phyloP scores from a whole-genome alignment of 2,797 vertebrate genomes.

The Sebastolobus altivelis region DNA sequence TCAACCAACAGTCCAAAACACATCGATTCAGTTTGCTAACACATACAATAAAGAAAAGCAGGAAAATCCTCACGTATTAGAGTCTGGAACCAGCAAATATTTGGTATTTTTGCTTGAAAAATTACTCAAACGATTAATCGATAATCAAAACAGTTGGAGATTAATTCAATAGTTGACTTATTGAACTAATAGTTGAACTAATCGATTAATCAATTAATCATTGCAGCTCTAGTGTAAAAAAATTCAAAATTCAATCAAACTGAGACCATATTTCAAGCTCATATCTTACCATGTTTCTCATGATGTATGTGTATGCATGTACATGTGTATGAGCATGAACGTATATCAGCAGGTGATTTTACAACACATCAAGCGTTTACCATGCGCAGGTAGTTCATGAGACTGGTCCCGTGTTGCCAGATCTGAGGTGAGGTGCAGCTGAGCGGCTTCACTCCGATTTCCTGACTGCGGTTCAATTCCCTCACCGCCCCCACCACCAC shows the following conservation, averaged over 20 bases:
- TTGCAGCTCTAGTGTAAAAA: neutral
- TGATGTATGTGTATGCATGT: neutral
- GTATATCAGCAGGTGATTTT: conserved; percentile 12
- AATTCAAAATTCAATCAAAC: neutral
- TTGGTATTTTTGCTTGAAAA: conserved; percentile 22
- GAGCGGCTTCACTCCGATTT: conserved; percentile 92
- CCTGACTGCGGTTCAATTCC: conserved; percentile 93
- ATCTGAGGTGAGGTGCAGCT: conserved; percentile 93
- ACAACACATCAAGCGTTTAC: conserved; percentile 74
- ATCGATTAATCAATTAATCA: too few relatives aligned
- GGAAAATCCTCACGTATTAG: neutral
- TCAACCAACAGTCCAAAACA: neutral
- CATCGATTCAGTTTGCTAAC: neutral
- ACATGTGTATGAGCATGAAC: neutral
- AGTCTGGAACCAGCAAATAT: neutral
- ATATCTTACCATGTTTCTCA: neutral
- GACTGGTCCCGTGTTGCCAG: conserved; percentile 96
- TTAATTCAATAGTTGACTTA: too few relatives aligned
- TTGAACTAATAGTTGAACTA: too few relatives aligned
- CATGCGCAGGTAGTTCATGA: conserved; percentile 97
- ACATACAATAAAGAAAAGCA: neutral
- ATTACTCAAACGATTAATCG: neutral
- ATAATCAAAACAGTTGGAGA: too few relatives aligned
- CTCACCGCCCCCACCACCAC: conserved; percentile 92
- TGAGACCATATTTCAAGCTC: neutral